These are phyloP conservation scores for Zeuzera pyrina DNA, from an alignment of 2,888 invertebrate genomes.

Conservation along the genomic window DNA sequence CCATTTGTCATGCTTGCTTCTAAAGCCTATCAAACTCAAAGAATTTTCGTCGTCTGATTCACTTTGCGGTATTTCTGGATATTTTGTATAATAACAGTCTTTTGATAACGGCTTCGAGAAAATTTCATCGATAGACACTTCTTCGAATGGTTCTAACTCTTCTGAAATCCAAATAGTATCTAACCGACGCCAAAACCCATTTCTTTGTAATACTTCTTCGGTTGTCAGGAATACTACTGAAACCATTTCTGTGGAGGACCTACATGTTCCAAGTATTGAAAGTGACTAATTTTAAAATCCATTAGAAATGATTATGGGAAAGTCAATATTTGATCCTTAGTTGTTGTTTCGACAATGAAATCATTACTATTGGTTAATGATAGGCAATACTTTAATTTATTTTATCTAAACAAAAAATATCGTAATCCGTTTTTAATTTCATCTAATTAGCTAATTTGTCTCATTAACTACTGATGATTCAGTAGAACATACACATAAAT, in stretches of 20 bases:
- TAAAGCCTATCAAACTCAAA: constrained; percentile 45
- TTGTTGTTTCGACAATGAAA: too few relatives aligned
- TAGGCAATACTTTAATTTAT: too few relatives aligned
- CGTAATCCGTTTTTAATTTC: too few relatives aligned
- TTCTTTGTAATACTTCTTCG: constrained; percentile 55
- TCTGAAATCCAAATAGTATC: constrained; percentile 52
- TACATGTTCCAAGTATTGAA: constrained; percentile 12
- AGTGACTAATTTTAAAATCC: constrained; percentile 14
- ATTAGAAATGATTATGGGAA: constrained; percentile 8
- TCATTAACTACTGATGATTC: too few relatives aligned
- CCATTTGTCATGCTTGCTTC: constrained; percentile 49
- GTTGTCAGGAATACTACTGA: constrained; percentile 53
- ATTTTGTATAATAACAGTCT: constrained; percentile 53
- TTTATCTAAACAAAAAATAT: too few relatives aligned
- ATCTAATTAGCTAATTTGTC: too few relatives aligned
- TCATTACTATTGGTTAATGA: too few relatives aligned
- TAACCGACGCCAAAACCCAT: constrained; percentile 54
- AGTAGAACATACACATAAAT: too few relatives aligned
- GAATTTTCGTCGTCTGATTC: constrained; percentile 62
- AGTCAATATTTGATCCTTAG: constrained; percentile 19
- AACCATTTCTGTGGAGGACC: constrained; percentile 34
- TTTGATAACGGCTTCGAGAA: constrained; percentile 50
- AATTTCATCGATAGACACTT: constrained; percentile 44
- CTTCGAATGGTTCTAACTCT: constrained; percentile 61
- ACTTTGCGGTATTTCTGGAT: constrained; percentile 58